Conservation (phyloP, 2,113 vertebrate species). For the Riparia riparia region DNA sequence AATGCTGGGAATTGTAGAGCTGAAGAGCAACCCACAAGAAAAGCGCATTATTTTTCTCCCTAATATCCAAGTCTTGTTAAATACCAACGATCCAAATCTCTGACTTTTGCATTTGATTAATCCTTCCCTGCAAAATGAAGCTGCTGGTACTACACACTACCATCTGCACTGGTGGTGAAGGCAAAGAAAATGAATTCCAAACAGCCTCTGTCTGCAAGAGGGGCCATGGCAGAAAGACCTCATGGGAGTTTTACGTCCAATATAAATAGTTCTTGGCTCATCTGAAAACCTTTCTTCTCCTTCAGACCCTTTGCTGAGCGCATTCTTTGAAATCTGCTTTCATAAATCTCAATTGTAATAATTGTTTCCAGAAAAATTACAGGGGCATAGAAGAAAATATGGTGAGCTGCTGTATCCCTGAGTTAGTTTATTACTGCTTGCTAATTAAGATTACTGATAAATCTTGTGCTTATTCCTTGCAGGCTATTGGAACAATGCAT, state of each 20-base stretch:
- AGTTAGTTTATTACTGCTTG: background rate
- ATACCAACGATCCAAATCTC: background rate
- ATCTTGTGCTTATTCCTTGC: background rate
- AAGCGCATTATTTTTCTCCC: background rate
- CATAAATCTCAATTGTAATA: background rate
- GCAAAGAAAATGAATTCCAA: background rate
- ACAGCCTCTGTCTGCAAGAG: background rate
- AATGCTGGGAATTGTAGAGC: background rate
- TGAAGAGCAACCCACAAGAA: background rate
- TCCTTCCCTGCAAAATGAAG: background rate
- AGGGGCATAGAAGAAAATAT: background rate
- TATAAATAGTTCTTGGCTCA: background rate
- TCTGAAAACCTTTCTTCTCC: background rate
- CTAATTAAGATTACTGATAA: constrained; percentile 37
- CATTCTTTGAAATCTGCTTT: background rate
- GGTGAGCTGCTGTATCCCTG: background rate
- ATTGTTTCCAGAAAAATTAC: background rate
- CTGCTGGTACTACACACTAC: background rate
- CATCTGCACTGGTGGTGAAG: background rate
- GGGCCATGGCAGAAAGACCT: background rate
- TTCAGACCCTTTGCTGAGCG: background rate
- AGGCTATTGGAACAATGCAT: background rate
- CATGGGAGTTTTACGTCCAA: background rate
- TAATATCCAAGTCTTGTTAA: background rate
- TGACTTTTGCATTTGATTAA: background rate